phyloP scores from a whole-genome alignment of 1,140 invertebrate genomes.

The Bombus pyrosoma region DNA sequence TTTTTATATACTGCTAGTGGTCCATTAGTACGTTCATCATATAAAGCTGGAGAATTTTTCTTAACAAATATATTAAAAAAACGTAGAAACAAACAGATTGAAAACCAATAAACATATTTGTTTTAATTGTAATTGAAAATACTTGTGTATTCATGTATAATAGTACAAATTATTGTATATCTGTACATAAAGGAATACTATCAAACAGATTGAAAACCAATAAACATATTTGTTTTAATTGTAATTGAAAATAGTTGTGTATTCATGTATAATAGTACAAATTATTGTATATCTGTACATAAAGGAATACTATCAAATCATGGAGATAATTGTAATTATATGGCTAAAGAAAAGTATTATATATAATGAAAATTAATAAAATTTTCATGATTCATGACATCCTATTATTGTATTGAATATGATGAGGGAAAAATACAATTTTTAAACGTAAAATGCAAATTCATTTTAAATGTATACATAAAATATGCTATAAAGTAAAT shows the following conservation, averaged over 20 bases:
- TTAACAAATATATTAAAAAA: slow-evolving; percentile 90
- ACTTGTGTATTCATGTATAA: background rate
- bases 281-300: slow-evolving; percentile 17
- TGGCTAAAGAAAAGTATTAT: background rate
- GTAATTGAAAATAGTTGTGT: background rate
- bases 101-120: slow-evolving; percentile 1
- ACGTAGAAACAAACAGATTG: slow-evolving; percentile 67
- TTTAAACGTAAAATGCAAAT: slow-evolving; percentile 53
- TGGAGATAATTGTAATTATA: background rate
- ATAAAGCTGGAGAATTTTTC: slow-evolving; percentile 98
- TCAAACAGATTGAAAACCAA: slow-evolving; percentile 39
- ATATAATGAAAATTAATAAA: slow-evolving; percentile 30
- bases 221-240: background rate
- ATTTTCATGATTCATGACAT: slow-evolving; percentile 16
- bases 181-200: background rate
- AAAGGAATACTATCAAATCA: background rate
- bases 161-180: slow-evolving; percentile 29
- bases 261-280: slow-evolving; percentile 16
- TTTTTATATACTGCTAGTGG: slow-evolving; percentile 99
- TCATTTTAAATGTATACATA: slow-evolving; percentile 49
- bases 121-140: background rate
- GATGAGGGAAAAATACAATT: slow-evolving; percentile 40
- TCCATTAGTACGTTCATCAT: slow-evolving; percentile 97
- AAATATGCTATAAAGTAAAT: slow-evolving; percentile 43
- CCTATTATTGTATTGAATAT: slow-evolving; percentile 3